Percentiles rank a stretch among this genome's conserved stretches.
These are phyloP conservation scores for Tetragonisca angustula DNA, from an alignment of 2,888 invertebrate species.

Conservation along the genomic window DNA sequence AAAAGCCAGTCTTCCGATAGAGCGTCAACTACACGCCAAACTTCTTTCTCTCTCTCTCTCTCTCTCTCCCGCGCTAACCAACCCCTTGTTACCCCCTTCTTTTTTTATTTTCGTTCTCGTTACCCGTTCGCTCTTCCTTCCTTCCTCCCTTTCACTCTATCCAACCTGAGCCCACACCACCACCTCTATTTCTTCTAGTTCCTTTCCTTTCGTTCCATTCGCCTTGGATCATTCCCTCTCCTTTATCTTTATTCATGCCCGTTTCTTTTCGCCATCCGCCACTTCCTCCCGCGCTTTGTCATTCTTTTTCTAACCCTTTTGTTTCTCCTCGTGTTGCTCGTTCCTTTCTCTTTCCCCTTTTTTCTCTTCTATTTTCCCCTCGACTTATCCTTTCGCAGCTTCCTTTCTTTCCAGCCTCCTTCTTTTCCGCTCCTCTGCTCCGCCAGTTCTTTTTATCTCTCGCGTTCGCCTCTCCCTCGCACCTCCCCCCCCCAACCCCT, in stretches of 20 bases:
- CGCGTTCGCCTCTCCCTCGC: not conserved
- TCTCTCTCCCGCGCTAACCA: not conserved
- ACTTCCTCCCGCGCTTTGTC: conserved; percentile 17
- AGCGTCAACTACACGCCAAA: conserved; percentile 60
- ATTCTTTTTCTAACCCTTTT: conserved; percentile 15
- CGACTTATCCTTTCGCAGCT: conserved; percentile 1
- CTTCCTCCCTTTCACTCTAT: not conserved
- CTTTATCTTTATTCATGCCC: conserved; percentile 22
- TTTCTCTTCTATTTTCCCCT: not conserved
- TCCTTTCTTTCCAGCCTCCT: not conserved
- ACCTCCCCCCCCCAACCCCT: not conserved
- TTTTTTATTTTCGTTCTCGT: conserved; percentile 9
- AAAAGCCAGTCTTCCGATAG: conserved; percentile 60
- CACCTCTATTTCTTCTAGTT: not conserved
- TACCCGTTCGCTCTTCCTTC: not conserved
- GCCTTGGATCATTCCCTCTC: conserved; percentile 20
- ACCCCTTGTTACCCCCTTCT: conserved; percentile 1
- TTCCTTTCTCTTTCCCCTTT: not conserved
- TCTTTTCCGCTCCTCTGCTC: not conserved
- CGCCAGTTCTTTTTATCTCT: not conserved
- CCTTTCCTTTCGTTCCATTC: not conserved
- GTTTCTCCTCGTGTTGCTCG: conserved; percentile 1
- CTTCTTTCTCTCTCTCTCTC: conserved; percentile 36
- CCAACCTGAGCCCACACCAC: not conserved
- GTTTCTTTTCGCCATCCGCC: conserved; percentile 17